Evolutionary conservation across 2,888 invertebrate genomes (phyloP).

Genomic region (Cryptocheilus praepositus): DNA sequence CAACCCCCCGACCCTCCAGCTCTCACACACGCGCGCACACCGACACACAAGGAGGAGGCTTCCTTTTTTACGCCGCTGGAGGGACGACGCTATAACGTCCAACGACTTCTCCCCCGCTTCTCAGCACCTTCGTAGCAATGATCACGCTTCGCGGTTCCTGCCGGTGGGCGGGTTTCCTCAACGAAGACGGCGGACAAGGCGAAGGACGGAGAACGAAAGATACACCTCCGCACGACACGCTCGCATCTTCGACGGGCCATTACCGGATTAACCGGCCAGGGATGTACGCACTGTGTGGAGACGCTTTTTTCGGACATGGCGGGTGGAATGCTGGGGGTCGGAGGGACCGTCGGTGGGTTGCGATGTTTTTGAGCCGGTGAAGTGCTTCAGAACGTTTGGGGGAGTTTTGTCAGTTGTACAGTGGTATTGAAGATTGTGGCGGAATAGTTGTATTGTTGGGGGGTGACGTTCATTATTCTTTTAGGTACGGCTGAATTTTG

Average conservation of each 20-base stretch:
- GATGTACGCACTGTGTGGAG: constrained; percentile 42
- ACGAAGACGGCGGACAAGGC: constrained; percentile 26
- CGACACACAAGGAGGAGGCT: constrained; percentile 26
- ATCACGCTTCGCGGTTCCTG: constrained; percentile 59
- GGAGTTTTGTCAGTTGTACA: too few species aligned
- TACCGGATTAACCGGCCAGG: constrained; percentile 66
- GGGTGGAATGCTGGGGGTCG: too few species aligned
- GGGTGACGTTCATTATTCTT: too few species aligned
- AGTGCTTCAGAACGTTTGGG: too few species aligned
- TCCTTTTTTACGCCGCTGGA: constrained; percentile 30
- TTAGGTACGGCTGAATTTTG: too few species aligned
- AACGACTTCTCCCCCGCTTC: constrained; percentile 49
- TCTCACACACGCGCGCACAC: constrained; percentile 48
- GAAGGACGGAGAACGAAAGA: constrained; percentile 46
- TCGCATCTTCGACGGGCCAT: constrained; percentile 58
- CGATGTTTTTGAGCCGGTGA: too few species aligned
- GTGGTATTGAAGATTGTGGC: too few species aligned
- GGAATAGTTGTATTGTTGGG: too few species aligned
- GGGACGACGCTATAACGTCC: constrained; percentile 30
- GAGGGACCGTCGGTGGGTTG: too few species aligned
- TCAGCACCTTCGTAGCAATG: constrained; percentile 60
- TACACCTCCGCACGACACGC: constrained; percentile 65
- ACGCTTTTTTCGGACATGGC: too few species aligned
- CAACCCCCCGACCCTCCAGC: constrained; percentile 57
- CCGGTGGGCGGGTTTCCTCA: constrained; percentile 7